These are phyloP conservation scores for Steinernema hermaphroditum DNA, from an alignment of 2,888 invertebrate genomes.

Conservation along the genomic window DNA sequence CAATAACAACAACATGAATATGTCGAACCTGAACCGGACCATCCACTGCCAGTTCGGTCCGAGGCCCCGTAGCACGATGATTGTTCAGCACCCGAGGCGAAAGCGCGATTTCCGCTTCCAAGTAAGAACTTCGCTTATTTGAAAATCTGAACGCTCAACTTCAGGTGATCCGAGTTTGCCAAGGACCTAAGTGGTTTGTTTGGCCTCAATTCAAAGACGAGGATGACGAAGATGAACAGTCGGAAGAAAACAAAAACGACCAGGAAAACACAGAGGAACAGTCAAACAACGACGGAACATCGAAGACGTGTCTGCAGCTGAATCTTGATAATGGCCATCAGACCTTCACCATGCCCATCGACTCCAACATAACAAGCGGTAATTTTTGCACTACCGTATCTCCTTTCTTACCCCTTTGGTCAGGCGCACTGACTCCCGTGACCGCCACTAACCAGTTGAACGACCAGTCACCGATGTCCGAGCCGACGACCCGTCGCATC, in stretches of 20 bases:
- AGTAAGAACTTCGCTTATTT: conserved; percentile 40
- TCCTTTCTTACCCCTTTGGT: background rate
- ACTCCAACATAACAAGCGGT: conserved; percentile 19
- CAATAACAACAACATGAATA: conserved; percentile 1
- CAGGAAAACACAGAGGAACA: conserved; percentile 32
- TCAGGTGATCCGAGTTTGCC: conserved; percentile 53
- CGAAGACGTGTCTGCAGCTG: background rate
- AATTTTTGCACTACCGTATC: background rate
- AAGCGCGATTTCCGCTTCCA: conserved; percentile 57
- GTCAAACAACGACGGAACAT: conserved; percentile 27
- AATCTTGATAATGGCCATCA: background rate
- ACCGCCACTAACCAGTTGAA: conserved; percentile 32
- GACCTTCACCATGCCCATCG: conserved; percentile 14
- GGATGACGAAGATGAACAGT: conserved; percentile 28
- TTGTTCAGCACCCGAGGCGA: conserved; percentile 22
- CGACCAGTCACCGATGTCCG: conserved; percentile 33
- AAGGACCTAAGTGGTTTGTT: conserved; percentile 58
- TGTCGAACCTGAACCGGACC: background rate
- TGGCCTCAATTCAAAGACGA: conserved; percentile 48
- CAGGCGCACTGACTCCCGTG: conserved; percentile 32
- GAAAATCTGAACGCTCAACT: conserved; percentile 30
- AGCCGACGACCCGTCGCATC: conserved; percentile 36
- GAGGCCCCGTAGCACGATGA: background rate
- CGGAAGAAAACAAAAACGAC: conserved; percentile 7
- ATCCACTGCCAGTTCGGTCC: background rate